Percentiles rank a stretch among this genome's conserved stretches.
These are phyloP conservation scores for Adela reaumurella DNA, from an alignment of 2,888 invertebrate genomes.

Conservation along the genomic window DNA sequence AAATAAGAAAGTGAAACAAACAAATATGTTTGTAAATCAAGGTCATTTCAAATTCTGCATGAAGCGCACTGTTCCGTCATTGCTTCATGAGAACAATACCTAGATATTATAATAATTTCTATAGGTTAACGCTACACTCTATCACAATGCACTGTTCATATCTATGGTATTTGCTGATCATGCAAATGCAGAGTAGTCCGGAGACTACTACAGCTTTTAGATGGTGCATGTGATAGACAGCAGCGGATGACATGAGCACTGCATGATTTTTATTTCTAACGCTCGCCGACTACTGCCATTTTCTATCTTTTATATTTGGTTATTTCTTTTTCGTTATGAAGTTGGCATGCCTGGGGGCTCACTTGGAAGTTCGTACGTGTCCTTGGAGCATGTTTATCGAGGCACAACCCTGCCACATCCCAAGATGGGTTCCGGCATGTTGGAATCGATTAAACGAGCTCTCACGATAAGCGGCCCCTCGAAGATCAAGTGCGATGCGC, in stretches of 20 bases:
- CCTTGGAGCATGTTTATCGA: constrained; percentile 62
- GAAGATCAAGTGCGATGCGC: constrained; percentile 21
- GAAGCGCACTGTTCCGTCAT: no score
- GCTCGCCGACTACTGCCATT: constrained; percentile 6
- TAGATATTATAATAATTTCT: no score
- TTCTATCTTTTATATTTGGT: constrained; percentile 14
- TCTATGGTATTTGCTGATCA: no score
- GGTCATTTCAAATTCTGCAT: no score
- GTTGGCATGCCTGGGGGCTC: constrained; percentile 60
- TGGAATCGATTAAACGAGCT: constrained; percentile 60
- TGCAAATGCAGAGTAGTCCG: no score
- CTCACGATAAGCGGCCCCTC: constrained; percentile 45
- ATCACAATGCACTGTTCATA: no score
- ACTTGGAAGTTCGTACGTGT: constrained; percentile 63
- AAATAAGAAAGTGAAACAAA: no score
- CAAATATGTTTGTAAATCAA: no score
- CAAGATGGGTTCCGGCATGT: constrained; percentile 46
- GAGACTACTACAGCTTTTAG: no score
- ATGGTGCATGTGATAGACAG: no score
- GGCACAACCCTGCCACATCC: constrained; percentile 57
- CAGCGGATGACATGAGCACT: background rate
- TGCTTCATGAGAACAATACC: no score
- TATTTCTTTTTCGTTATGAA: constrained; percentile 24
- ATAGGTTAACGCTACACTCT: no score
- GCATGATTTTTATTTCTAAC: constrained; percentile 7